phyloP scores from a whole-genome alignment of 2,113 vertebrate genomes.

The Leptocoma aspasia region DNA sequence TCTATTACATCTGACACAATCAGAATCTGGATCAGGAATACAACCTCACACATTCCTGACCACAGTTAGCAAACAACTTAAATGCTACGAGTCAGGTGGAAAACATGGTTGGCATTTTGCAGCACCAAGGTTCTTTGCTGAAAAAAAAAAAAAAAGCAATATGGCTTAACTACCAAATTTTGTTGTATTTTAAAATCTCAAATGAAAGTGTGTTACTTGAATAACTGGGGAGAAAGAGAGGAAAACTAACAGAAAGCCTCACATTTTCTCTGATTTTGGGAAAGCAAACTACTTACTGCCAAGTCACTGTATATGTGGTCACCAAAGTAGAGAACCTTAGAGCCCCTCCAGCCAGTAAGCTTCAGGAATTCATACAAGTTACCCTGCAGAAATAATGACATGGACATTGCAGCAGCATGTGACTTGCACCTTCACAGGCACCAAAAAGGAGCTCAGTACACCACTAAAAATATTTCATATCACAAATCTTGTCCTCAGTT shows the following conservation, averaged over 20 bases:
- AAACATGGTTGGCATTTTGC: not conserved
- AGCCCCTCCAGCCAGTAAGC: constrained; percentile 97
- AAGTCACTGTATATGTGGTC: constrained; percentile 99
- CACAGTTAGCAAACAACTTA: not conserved
- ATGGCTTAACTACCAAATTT: not conserved
- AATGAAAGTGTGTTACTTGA: not conserved
- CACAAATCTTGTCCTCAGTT: not conserved
- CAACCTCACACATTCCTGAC: not conserved
- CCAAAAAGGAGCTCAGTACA: not conserved
- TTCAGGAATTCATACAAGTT: constrained; percentile 97
- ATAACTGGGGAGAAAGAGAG: not conserved
- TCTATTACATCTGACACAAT: not conserved
- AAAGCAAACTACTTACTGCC: constrained; percentile 81
- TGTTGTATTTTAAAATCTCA: not conserved
- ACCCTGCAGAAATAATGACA: constrained; percentile 74
- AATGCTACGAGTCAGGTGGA: not conserved
- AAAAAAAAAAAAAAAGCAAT: not conserved
- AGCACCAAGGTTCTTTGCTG: not conserved
- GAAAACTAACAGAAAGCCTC: not conserved
- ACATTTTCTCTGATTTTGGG: not conserved
- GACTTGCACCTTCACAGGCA: not conserved
- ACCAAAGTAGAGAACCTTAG: constrained; percentile 96
- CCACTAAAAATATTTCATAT: not conserved
- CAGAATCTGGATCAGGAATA: not conserved
- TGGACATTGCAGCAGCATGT: not conserved